Base-by-base conservation (phyloP, 2,888 invertebrate species). In the Leptinotarsa tumamoca region DNA sequence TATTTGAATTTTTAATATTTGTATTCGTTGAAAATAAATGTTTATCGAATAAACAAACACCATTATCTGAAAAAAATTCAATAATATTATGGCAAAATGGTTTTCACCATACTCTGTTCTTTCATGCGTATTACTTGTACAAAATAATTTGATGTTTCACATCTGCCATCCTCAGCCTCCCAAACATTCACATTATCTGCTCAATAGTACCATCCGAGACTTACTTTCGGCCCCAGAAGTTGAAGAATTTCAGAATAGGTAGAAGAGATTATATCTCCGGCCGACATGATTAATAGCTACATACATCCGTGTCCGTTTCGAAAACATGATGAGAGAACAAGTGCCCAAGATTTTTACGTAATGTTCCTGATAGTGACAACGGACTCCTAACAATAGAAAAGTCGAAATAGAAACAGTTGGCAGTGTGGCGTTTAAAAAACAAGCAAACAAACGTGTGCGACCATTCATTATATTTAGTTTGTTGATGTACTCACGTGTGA, bases 381-480 rank as follows among this genome's bases (percentile, higher is more conserved):
- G n/a, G 33, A 63, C 33, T 63, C 63, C 63, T 43, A 63, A 63
- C 63, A 63, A 63, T 63, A 63, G 63, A 63, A 43, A 63, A n/a
- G 63, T 63, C 63, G 33, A 63, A 63, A 63, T 63, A 63, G 63
- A 63, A 63, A 63, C 63, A 63, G 43, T 63, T 63, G 63, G 63
- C 63, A 63, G 33, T 43, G 63, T n/a, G 10, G 43, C 33, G 63
- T 27, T 43, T n/a, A 63, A 63, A 63, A 63, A 63, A 63, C 63
- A 63, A 63, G 15, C 21, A 23, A 27, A 54, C 7, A 4, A 0
- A 63, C 63, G 5, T 5, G 17, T 63, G 5, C n/a, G 63, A 13
- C 63, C 63, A 63, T 63, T 63, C 63, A 63, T 63, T 63, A 63
- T 63, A 63, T 63, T 63, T 63, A 63, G 63, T 63, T 63, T 63